Evolutionary conservation across 2,113 vertebrate genomes (phyloP).

Genomic region (Crotalus viridis): DNA sequence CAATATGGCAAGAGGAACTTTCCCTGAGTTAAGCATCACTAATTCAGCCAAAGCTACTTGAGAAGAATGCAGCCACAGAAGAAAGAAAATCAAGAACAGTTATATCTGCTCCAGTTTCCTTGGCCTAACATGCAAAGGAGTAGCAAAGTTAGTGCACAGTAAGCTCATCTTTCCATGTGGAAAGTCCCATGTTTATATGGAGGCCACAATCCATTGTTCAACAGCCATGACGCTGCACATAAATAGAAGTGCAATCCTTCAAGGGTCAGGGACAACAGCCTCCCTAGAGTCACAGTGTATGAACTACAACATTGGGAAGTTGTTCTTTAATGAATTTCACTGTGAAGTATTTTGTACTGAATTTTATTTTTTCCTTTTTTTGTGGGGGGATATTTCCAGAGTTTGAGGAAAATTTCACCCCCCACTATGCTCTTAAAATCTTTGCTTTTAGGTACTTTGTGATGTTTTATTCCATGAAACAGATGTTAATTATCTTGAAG

Average conservation of each 20-base stretch:
- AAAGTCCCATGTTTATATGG: conserved; percentile 5
- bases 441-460: not conserved
- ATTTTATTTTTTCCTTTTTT: not conserved
- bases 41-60: not conserved
- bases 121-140: conserved; percentile 12
- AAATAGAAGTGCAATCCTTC: conserved; percentile 8
- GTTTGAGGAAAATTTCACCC: not conserved
- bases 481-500: not conserved
- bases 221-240: conserved; percentile 16
- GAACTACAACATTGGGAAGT: conserved; percentile 26
- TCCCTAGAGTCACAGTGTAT: conserved; percentile 13
- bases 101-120: not conserved
- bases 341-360: conserved; percentile 26
- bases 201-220: not conserved
- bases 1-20: conserved; percentile 3
- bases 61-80: conserved; percentile 40
- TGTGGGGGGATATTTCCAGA: not conserved
- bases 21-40: not conserved
- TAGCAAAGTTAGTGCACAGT: not conserved
- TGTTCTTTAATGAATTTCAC: conserved; percentile 17
- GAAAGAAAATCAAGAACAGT: conserved; percentile 14
- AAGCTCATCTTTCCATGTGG: not conserved
- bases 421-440: not conserved
- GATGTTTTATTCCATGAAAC: conserved; percentile 6
- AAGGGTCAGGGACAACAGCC: conserved; percentile 20